Conservation (phyloP, 2,888 invertebrate species). For the Eulithis testata region DNA sequence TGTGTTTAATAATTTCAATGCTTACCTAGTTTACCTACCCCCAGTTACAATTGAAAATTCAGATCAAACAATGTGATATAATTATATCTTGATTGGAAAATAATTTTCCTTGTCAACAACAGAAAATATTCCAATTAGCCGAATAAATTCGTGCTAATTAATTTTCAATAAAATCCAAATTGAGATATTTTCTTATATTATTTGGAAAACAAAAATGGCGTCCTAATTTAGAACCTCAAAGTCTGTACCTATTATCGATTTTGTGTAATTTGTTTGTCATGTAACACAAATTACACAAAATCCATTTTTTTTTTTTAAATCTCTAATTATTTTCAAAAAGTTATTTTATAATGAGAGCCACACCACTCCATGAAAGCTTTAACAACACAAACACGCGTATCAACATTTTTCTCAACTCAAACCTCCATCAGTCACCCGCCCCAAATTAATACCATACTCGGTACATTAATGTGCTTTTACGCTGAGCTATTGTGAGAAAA, state of each 20-base stretch:
- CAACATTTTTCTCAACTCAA: background rate
- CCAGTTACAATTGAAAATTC: background rate
- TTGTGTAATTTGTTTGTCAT: too few species aligned
- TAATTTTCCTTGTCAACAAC: conserved; percentile 20
- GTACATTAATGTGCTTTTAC: conserved; percentile 40
- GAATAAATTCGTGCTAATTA: conserved; percentile 25
- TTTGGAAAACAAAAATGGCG: background rate
- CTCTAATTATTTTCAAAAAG: too few species aligned
- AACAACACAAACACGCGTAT: background rate
- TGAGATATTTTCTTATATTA: conserved; percentile 16
- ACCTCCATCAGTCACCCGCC: conserved; percentile 17
- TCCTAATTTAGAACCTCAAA: background rate
- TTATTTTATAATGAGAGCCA: too few species aligned
- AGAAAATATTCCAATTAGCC: conserved; percentile 23
- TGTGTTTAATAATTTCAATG: too few species aligned
- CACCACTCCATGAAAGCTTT: too few species aligned
- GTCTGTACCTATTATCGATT: background rate
- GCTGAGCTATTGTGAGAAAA: conserved; percentile 42
- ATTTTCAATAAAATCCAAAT: conserved; percentile 19
- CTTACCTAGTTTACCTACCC: too few species aligned
- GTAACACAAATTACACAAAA: too few species aligned
- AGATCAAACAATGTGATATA: background rate
- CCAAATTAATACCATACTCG: conserved; percentile 37
- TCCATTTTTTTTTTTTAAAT: too few species aligned
- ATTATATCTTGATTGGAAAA: conserved; percentile 17